phyloP scores from a whole-genome alignment of 1,140 invertebrate species.

The Procambarus virginalis region DNA sequence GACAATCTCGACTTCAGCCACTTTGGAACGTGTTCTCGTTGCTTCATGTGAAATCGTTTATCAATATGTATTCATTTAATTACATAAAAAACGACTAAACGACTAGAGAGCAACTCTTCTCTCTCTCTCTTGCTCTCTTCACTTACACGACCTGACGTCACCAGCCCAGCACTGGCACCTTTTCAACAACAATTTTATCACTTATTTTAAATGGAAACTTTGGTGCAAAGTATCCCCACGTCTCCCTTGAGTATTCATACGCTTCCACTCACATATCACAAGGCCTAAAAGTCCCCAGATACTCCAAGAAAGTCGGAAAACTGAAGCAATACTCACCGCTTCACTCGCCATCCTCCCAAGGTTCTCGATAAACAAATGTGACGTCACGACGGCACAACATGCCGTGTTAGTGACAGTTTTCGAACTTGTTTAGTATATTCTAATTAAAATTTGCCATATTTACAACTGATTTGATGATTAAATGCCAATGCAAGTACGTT shows the following conservation, averaged over 20 bases:
- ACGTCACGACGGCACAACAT: slow-evolving; percentile 55
- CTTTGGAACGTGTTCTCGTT: background rate
- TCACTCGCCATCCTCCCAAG: slow-evolving; percentile 61
- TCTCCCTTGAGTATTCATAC: slow-evolving; percentile 25
- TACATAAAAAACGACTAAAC: slow-evolving; percentile 36
- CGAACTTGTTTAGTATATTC: slow-evolving; percentile 37
- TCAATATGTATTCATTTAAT: slow-evolving; percentile 18
- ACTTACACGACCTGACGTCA: slow-evolving; percentile 58
- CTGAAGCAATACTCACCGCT: slow-evolving; percentile 43
- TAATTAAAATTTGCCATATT: slow-evolving; percentile 47
- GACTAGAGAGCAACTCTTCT: slow-evolving; percentile 49
- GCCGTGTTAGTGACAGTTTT: slow-evolving; percentile 59
- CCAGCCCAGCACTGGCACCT: slow-evolving; percentile 60
- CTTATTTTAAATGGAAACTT: slow-evolving; percentile 64
- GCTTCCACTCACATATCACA: slow-evolving; percentile 34
- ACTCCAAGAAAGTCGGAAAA: slow-evolving; percentile 16
- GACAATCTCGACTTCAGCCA: background rate
- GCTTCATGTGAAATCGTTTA: background rate
- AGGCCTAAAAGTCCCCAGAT: slow-evolving; percentile 14
- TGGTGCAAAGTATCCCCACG: slow-evolving; percentile 39
- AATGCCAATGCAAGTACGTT: background rate
- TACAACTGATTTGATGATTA: slow-evolving; percentile 2
- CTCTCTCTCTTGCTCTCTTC: slow-evolving; percentile 59
- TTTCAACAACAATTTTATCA: slow-evolving; percentile 59
- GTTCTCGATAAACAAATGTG: slow-evolving; percentile 65